Percentiles rank a stretch among this genome's conserved stretches.
These are phyloP conservation scores for Cheilosia vernalis DNA, from an alignment of 2,888 invertebrate genomes.

Conservation along the genomic window DNA sequence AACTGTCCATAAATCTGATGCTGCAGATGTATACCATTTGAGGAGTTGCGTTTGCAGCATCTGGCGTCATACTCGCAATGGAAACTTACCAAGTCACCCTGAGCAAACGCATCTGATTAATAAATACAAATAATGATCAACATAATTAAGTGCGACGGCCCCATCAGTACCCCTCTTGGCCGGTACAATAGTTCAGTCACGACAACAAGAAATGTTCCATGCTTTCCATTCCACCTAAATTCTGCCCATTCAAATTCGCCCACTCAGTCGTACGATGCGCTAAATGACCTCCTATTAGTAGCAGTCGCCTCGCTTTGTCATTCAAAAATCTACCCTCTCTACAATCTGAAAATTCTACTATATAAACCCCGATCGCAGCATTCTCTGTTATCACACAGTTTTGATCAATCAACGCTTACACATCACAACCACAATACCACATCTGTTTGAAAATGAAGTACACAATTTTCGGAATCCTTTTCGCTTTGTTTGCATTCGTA, in stretches of 20 bases:
- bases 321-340: slow-evolving; percentile 27
- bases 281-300: slow-evolving; percentile 57
- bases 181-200: slow-evolving; percentile 15
- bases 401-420: slow-evolving; percentile 62
- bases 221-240: slow-evolving; percentile 1
- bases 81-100: slow-evolving; percentile 19
- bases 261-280: slow-evolving; percentile 35
- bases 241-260: slow-evolving; percentile 36
- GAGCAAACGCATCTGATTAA: slow-evolving; percentile 10
- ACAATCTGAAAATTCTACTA: slow-evolving; percentile 56
- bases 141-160: slow-evolving; percentile 45
- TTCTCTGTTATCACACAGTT: slow-evolving; percentile 74
- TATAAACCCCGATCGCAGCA: slow-evolving; percentile 68
- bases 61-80: not conserved
- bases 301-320: slow-evolving; percentile 21
- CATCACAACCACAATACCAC: slow-evolving; percentile 50
- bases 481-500: slow-evolving; percentile 81
- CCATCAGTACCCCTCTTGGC: not conserved
- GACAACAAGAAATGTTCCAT: slow-evolving; percentile 44
- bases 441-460: slow-evolving; percentile 80
- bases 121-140: slow-evolving; percentile 34
- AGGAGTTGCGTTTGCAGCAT: not conserved
- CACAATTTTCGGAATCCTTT: slow-evolving; percentile 79
- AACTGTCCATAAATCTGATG: not conserved
- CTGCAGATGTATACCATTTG: not conserved